Base-by-base conservation (phyloP, 1,140 invertebrate genomes). In the Copidosoma floridanum region DNA sequence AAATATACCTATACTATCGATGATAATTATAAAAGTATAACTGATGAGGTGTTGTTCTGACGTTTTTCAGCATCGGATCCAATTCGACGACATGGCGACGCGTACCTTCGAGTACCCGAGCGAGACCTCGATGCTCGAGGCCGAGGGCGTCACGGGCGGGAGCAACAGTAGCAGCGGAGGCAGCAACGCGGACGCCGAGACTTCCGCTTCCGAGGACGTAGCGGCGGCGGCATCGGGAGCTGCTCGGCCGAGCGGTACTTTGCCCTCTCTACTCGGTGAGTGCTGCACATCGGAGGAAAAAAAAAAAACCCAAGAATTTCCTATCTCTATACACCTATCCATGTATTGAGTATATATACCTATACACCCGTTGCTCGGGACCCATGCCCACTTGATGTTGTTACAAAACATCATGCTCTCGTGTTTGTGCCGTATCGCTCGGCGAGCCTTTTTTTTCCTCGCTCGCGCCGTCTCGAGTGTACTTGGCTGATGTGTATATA, bases 31-130 rank as follows among this genome's bases (percentile, higher is more conserved):
- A n/a, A n/a, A n/a, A n/a, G n/a, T n/a, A n/a, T n/a, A n/a, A n/a
- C n/a, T n/a, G n/a, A n/a, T n/a, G n/a, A n/a, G n/a, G n/a, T n/a
- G n/a, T n/a, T n/a, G n/a, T n/a, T n/a, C n/a, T n/a, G n/a, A n/a
- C 76, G 55, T 82, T 82, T 48, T 83, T 92, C 84, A 93, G 90
- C 80, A 92, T 72, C 89, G 86, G 73, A 90, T 94, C 71, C 88
- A 89, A 64, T 94, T 94, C 77, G 88, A 93, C 71, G 91, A 94
- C 72, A 85, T 85, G 35, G 85, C 89, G 24, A 92, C 89, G 47
- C 85, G 86, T 54, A 90, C 89, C 35, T 93, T 90, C 79, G 91
- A 93, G 78, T 94, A 94, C 75, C 91, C 91, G 40, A 92, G 91
- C 60, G 92, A 94, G 78, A 83, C 86, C 41, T 93, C 90, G 43